Base-by-base conservation (phyloP, 2,888 invertebrate species). In the Calliopum simillimum region DNA sequence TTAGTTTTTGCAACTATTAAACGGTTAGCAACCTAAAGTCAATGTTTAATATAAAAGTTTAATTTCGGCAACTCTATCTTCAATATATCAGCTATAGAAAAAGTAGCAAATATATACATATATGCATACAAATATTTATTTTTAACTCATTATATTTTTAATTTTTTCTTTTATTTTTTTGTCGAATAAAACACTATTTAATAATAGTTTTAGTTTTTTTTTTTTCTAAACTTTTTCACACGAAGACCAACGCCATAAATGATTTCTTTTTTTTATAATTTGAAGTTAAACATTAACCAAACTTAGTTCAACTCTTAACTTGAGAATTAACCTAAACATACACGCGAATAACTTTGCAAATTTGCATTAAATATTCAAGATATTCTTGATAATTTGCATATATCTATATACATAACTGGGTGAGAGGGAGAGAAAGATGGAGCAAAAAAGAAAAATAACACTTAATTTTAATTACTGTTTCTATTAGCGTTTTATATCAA, bases 371-470 rank as follows among this genome's bases (percentile, higher is more conserved):
- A 61, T 25, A 47, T 71, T 68, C 72, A 68, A 74, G 71, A 72
- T 65, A 72, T 74, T 74, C 71, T 71, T 69, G 70, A 72, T 68
- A 62, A 71, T 74, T 62, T 66, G 66, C 69, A 74, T 72, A 49
- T 68, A 58, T 74, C 58, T 66, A 63, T 68, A 74, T 72, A 49
- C 64, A 58, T 47, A 67, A 67, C 23, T 41, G 19, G 4, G 25
- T 6, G n/a, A n/a, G n/a, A n/a, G n/a, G n/a, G n/a, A n/a, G n/a
- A n/a, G n/a, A n/a, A n/a, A n/a, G n/a, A n/a, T n/a, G n/a, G n/a
- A n/a, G 33, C 33, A 8, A 33, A 33, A 6, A 33, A 8, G 8
- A 33, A 33, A 33, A 33, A 33, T 41, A 49, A 62, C 55, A 56
- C 12, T 4, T 49, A 21, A 23, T 49, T 43, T 21, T n/a, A 33